Base-by-base conservation (phyloP, 2,888 invertebrate species). In the Zygothrica quintamaculata region DNA sequence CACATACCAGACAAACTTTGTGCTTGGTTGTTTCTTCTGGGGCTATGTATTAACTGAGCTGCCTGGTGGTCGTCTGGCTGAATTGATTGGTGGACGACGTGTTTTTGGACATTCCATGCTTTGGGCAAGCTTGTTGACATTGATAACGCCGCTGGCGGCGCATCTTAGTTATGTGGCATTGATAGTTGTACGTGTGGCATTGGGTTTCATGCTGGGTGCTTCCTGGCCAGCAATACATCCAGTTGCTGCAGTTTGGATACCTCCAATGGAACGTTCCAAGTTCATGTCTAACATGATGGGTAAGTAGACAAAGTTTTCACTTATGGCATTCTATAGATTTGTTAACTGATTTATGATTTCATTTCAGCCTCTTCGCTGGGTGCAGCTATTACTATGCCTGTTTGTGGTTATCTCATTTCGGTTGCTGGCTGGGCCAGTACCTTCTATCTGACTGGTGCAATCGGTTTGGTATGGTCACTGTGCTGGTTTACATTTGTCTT, bases 211-310 rank as follows among this genome's bases (percentile, higher is more conserved):
- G 89, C 93, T 96, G 90, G 91, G 97, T 46, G 97, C 96, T 9
- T 96, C 97, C 6, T 98, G 98, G 95, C 98, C 98, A 0, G 96
- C 98, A 4, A 97, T 98, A 87, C 96, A 97, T 61, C 96, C 97
- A 3, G 95, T 99, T 93, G 97, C 97, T 33, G 96, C 97, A 5
- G 95, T 95, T 69, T 99, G 98, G 98, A 96, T 98, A 60, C 98
- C 98, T 5, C 98, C 98, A 8, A 93, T 95, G 93, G 98, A 99
- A 89, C 93, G 98, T 73, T 96, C 97, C 37, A 97, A 97, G 90
- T 96, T 98, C 90, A 96, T 98, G 90, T 95, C 97, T 6, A 96
- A 97, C 87, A 96, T 97, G 95, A 96, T 96, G 96, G 96, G 95
- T 95, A 90, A 92, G 86, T 77, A 6, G 1, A 1, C 5, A 11